These are phyloP conservation scores for Alectoris magna DNA, from an alignment of 2,797 vertebrate genomes.

Conservation along the genomic window DNA sequence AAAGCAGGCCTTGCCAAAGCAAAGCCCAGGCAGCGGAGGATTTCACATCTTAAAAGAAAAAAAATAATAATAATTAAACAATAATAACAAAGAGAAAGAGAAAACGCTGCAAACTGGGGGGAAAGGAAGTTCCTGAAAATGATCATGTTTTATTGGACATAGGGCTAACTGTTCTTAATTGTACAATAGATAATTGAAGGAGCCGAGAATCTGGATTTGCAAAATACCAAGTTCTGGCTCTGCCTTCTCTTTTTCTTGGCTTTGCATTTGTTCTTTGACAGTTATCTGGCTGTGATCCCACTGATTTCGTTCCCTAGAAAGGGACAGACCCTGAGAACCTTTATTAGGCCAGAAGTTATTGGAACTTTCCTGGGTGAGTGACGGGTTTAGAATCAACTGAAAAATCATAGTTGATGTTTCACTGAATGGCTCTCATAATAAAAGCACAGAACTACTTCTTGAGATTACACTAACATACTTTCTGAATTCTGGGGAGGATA, in stretches of 20 bases:
- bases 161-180: conserved; percentile 29
- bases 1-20: conserved; percentile 36
- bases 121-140: conserved; percentile 31
- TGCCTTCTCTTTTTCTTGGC: not conserved
- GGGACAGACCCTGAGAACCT: conserved; percentile 6
- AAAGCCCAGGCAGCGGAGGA: conserved; percentile 45
- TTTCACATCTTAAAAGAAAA: conserved; percentile 40
- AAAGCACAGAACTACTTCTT: not conserved
- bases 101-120: conserved; percentile 19
- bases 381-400: not conserved
- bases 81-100: not conserved
- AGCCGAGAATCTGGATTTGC: conserved; percentile 17
- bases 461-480: not conserved
- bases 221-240: conserved; percentile 50
- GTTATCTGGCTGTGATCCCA: conserved; percentile 34
- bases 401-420: conserved; percentile 12
- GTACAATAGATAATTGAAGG: not conserved
- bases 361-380: not conserved
- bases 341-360: conserved; percentile 20
- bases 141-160: not conserved
- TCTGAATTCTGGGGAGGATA: not conserved
- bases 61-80: not conserved
- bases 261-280: conserved; percentile 29
- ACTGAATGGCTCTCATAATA: not conserved
- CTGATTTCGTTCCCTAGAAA: conserved; percentile 36